phyloP scores from a whole-genome alignment of 2,113 vertebrate species.

The Capricornis sumatraensis region DNA sequence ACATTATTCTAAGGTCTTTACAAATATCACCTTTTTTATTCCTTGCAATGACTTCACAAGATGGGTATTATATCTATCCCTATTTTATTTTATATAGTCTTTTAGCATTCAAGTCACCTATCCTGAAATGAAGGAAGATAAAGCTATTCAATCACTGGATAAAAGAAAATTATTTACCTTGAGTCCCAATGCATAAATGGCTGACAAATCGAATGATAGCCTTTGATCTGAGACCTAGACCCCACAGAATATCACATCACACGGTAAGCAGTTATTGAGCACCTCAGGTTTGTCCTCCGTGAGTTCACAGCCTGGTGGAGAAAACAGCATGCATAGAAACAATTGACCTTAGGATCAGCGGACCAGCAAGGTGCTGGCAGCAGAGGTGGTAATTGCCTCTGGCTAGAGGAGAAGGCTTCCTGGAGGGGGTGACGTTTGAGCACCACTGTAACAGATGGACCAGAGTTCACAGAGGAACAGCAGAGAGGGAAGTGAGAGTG shows the following conservation, averaged over 20 bases:
- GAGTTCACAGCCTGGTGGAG: background rate
- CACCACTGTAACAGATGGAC: background rate
- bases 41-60: background rate
- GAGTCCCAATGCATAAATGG: background rate
- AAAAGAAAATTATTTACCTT: background rate
- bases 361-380: background rate
- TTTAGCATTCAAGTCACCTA: background rate
- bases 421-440: background rate
- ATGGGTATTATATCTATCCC: background rate
- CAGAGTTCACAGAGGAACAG: background rate
- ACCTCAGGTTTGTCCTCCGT: background rate
- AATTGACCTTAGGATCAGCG: background rate
- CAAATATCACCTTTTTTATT: background rate
- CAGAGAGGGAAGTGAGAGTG: background rate
- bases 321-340: background rate
- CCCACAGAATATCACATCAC: accelerated
- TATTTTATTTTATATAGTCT: background rate
- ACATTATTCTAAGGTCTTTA: background rate
- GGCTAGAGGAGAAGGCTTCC: background rate
- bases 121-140: background rate
- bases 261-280: background rate
- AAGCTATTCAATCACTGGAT: background rate
- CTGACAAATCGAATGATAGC: background rate
- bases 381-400: background rate
- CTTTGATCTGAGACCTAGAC: background rate